Percentiles rank a stretch among this genome's conserved stretches.
These are phyloP conservation scores for Lontra canadensis DNA, from an alignment of 2,113 vertebrate genomes.

Conservation along the genomic window DNA sequence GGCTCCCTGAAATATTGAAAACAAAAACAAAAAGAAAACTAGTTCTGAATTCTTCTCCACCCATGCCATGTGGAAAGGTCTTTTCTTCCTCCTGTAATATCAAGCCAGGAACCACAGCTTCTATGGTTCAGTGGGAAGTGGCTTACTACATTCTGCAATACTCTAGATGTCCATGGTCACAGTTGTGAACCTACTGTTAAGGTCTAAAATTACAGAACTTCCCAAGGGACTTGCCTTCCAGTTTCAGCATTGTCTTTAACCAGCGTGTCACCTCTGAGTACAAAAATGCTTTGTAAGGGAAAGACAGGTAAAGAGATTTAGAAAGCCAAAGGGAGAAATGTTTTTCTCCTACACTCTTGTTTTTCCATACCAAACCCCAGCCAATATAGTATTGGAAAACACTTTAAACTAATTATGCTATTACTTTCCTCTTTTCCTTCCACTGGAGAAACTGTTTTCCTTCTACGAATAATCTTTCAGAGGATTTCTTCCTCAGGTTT, in stretches of 20 bases:
- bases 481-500: not conserved
- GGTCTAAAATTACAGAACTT: not conserved
- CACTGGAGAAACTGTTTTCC: not conserved
- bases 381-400: not conserved
- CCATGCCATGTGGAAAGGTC: accelerated
- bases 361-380: not conserved
- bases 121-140: accelerated
- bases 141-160: not conserved
- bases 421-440: not conserved
- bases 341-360: not conserved
- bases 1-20: not conserved
- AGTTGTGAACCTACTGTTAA: accelerated
- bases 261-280: not conserved
- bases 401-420: not conserved
- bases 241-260: not conserved
- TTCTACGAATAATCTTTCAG: not conserved
- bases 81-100: no score
- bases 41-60: not conserved
- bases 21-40: not conserved
- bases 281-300: not conserved
- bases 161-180: not conserved
- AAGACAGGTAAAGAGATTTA: not conserved
- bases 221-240: not conserved
- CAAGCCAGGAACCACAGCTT: no score
- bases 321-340: not conserved